Evolutionary conservation across 1,140 invertebrate genomes (phyloP).

Genomic region (Helicorthomorpha holstii): DNA sequence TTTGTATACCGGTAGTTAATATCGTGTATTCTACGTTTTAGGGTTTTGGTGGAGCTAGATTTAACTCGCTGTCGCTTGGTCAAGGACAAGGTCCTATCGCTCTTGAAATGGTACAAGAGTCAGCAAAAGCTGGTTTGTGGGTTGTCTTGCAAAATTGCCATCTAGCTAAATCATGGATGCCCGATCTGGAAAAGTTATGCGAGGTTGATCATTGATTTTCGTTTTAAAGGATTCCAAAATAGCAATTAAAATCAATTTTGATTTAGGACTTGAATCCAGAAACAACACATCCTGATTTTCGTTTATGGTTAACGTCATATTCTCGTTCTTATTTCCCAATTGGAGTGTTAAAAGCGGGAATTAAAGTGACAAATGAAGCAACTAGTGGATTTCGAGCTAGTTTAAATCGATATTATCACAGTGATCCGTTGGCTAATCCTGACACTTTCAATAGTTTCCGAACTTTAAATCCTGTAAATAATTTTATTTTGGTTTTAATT

Average conservation of each 20-base stretch:
- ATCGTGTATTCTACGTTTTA: slow-evolving; percentile 2
- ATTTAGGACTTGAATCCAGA: slow-evolving; percentile 26
- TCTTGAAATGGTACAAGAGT: slow-evolving; percentile 28
- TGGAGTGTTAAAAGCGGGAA: slow-evolving; percentile 30
- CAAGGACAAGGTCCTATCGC: slow-evolving; percentile 35
- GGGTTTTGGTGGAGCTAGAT: slow-evolving; percentile 4
- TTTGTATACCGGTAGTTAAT: slow-evolving; percentile 25
- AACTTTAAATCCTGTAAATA: too few relatives aligned
- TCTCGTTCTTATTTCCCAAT: slow-evolving; percentile 31
- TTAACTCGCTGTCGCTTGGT: slow-evolving; percentile 25
- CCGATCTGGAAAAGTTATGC: slow-evolving; percentile 13
- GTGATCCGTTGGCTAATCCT: slow-evolving; percentile 30
- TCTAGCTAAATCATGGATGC: slow-evolving; percentile 33
- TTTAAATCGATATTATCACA: slow-evolving; percentile 28
- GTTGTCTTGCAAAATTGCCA: slow-evolving; percentile 26
- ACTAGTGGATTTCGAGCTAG: slow-evolving; percentile 32
- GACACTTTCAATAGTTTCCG: too few relatives aligned
- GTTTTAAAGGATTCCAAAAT: slow-evolving; percentile 19
- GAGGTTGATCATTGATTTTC: slow-evolving; percentile 30
- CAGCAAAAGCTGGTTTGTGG: slow-evolving; percentile 26
- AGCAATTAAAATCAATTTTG: not conserved
- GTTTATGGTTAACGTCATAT: slow-evolving; percentile 34
- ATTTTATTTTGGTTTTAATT: too few relatives aligned
- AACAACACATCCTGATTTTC: slow-evolving; percentile 28
- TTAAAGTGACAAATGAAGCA: slow-evolving; percentile 35